Evolutionary conservation across 2,113 vertebrate genomes (phyloP).

Genomic region (Myotis brandtii): DNA sequence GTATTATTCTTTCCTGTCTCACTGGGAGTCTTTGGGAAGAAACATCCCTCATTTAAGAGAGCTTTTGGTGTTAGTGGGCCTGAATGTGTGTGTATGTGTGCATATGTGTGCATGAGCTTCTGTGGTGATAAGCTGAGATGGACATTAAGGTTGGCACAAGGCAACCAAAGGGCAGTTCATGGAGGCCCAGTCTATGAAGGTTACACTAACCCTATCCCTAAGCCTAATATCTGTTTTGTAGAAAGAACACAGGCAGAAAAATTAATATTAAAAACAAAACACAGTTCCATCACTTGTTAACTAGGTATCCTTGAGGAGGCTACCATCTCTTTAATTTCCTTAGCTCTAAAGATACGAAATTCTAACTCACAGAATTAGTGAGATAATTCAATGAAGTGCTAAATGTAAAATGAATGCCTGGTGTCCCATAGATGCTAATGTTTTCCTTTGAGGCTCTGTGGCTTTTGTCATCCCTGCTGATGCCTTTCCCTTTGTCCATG

Average conservation of each 20-base stretch:
- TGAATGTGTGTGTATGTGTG: fast-evolving
- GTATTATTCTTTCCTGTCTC: neutral
- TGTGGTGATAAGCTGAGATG: neutral
- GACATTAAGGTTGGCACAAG: neutral
- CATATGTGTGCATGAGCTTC: fast-evolving
- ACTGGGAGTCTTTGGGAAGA: neutral
- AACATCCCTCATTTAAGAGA: neutral
- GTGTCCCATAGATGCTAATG: neutral
- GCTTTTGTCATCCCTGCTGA: neutral
- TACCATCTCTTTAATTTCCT: neutral
- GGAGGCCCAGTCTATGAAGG: neutral
- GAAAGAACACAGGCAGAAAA: neutral
- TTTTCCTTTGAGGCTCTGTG: neutral
- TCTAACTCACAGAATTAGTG: neutral
- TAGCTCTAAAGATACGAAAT: neutral
- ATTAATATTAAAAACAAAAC: neutral
- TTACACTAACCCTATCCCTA: neutral
- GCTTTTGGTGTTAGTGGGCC: neutral
- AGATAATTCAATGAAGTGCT: neutral
- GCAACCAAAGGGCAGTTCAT: neutral
- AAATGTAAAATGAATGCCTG: neutral
- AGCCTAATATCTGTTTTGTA: neutral
- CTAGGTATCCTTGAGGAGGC: neutral
- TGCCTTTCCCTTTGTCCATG: neutral
- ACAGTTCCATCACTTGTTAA: neutral